Evolutionary conservation across 2,888 invertebrate genomes (phyloP), one percentile per base, ranked within the genome.

Genomic region (Dermolepida albohirtum): DNA sequence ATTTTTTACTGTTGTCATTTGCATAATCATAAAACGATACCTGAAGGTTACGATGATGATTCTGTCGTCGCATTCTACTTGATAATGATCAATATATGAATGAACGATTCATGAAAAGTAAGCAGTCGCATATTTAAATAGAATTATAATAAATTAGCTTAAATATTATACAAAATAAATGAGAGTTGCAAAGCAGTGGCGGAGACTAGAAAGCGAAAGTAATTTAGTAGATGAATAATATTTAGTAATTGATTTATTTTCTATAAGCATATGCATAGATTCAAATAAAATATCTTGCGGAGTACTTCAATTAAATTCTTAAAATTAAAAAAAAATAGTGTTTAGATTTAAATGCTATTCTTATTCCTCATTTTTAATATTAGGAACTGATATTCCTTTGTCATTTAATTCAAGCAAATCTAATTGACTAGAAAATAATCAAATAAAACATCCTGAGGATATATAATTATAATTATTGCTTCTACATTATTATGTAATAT

Each of bases 81-180:
- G 67, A 69, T 72, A 70, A 73, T 69, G 69, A 72, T 68, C 69
- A 71, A 72, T 74, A 74, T 74, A 75, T 76, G 76, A 76, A 76
- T 76, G 74, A 74, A 73, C 75, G 73, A 75, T 75, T 76, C 76
- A 75, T 75, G 72, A 74, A 67, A 71, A 70, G 72, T 71, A 73
- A 71, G 70, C 72, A 74, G 72, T 64, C 70, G 74, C 71, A 73
- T 74, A 76, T 76, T 76, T 76, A 75, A 76, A 76, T 76, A 74
- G 70, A 73, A 75, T 76, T 76, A 76, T 73, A 76, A 76, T 76
- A 75, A 73, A 76, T 76, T 76, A 76, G 74, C 72, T 72, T 62
- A 73, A 67, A 73, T 73, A 73, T 73, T 73, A 73, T 73, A 67
- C 67, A 66, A 69, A 71, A 73, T 69, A 69, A 65, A 64, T 70